Percentiles rank a stretch among this genome's conserved stretches.
phyloP scores from a whole-genome alignment of 2,888 invertebrate genomes.

The Dyspetes luteomarginatus region DNA sequence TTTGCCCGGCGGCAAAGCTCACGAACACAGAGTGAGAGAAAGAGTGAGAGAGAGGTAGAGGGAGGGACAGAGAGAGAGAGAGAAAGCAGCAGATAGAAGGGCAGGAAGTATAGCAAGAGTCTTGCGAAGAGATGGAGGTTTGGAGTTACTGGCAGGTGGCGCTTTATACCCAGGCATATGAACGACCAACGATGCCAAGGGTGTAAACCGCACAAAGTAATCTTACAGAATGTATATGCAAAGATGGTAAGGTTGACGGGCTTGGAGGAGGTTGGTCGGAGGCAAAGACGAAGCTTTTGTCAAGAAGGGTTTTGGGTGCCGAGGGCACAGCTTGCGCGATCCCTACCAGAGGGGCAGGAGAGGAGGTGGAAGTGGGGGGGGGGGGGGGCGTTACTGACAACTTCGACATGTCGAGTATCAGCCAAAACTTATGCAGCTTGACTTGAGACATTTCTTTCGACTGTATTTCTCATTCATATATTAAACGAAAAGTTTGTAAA shows the following conservation, averaged over 20 bases:
- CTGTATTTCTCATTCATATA: slow-evolving; percentile 54
- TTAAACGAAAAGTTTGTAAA: slow-evolving; percentile 34
- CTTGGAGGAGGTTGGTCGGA: slow-evolving; percentile 52
- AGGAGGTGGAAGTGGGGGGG: no score
- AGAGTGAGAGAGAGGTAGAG: slow-evolving; percentile 71
- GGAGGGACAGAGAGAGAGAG: slow-evolving; percentile 65
- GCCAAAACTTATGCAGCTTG: slow-evolving; percentile 76
- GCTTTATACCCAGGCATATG: slow-evolving; percentile 46
- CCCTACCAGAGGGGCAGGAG: slow-evolving; percentile 67
- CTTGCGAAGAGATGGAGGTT: slow-evolving; percentile 63
- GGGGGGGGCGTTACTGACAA: slow-evolving; percentile 78
- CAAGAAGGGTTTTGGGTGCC: slow-evolving; percentile 59
- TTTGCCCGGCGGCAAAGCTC: slow-evolving; percentile 76
- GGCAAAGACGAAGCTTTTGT: slow-evolving; percentile 58
- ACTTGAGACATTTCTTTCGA: slow-evolving; percentile 58
- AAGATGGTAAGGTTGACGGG: slow-evolving; percentile 80
- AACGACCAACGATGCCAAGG: slow-evolving; percentile 70
- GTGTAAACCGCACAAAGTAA: slow-evolving; percentile 83
- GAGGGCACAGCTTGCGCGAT: slow-evolving; percentile 81
- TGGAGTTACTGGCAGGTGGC: slow-evolving; percentile 56
- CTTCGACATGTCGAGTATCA: slow-evolving; percentile 73
- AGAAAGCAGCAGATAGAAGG: no score
- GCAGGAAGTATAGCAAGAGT: slow-evolving; percentile 54
- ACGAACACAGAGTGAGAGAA: slow-evolving; percentile 62
- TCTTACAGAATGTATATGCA: slow-evolving; percentile 84